Conservation (phyloP, 2,888 invertebrate genomes). For the Phengaris arion region DNA sequence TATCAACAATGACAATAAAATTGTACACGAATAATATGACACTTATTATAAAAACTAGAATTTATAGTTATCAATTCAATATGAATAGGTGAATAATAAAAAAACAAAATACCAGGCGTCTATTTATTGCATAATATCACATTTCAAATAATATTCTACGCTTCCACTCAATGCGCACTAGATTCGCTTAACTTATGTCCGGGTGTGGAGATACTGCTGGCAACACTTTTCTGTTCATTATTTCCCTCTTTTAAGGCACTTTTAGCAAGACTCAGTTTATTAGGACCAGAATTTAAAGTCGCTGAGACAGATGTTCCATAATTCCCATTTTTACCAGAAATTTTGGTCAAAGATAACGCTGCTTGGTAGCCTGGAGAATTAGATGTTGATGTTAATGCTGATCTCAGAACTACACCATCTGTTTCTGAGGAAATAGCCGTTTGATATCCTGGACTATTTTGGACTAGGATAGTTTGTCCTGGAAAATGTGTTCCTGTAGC, state of each 20-base stretch:
- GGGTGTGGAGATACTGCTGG: background rate
- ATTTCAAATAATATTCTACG: background rate
- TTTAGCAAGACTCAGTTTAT: background rate
- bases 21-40: background rate
- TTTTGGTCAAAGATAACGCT: constrained; percentile 16
- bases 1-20: background rate
- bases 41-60: background rate
- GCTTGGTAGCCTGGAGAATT: constrained; percentile 15
- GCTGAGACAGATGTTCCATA: constrained; percentile 19
- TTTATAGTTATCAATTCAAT: background rate
- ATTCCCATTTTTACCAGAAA: background rate
- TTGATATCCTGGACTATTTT: constrained; percentile 14
- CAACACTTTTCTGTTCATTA: constrained; percentile 1
- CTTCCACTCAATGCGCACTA: background rate
- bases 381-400: constrained; percentile 10
- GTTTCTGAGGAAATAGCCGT: constrained; percentile 25
- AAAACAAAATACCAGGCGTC: background rate
- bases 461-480: background rate
- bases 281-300: constrained; percentile 1
- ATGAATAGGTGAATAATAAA: background rate
- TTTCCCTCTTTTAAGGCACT: constrained; percentile 13
- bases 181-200: background rate
- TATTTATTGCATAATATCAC: constrained; percentile 1
- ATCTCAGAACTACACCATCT: constrained; percentile 4
- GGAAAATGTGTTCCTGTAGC: background rate